These are phyloP conservation scores for Conopomorpha cramerella DNA, from an alignment of 1,140 invertebrate species.

Conservation along the genomic window DNA sequence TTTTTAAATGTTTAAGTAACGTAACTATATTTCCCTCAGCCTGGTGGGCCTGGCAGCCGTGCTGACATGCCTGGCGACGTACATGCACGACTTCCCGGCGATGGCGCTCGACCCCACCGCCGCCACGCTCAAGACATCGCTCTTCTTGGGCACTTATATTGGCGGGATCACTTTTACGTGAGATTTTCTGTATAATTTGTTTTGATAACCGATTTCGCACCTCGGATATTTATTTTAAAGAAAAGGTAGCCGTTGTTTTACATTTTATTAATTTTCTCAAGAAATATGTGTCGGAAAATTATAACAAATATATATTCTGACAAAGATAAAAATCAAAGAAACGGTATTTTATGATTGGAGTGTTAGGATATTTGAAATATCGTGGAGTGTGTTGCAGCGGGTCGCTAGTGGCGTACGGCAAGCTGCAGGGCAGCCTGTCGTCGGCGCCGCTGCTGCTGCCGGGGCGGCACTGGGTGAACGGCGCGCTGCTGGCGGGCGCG, in stretches of 20 bases:
- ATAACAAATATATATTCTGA: too few relatives aligned
- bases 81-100: slow-evolving; percentile 79
- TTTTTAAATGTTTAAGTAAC: too few relatives aligned
- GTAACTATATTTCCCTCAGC: slow-evolving; percentile 49
- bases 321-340: too few relatives aligned
- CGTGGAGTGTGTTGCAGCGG: too few relatives aligned
- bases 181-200: too few relatives aligned
- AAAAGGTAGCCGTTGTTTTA: too few relatives aligned
- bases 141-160: slow-evolving; percentile 90
- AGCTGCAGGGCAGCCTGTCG: slow-evolving; percentile 82
- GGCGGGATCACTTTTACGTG: slow-evolving; percentile 86
- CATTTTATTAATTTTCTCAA: too few relatives aligned
- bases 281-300: too few relatives aligned
- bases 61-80: slow-evolving; percentile 83
- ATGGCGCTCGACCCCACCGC: slow-evolving; percentile 85
- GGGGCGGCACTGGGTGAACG: slow-evolving; percentile 81
- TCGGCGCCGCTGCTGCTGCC: slow-evolving; percentile 81
- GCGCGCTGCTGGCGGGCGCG: slow-evolving; percentile 69
- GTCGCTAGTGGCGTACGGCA: slow-evolving; percentile 88
- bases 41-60: slow-evolving; percentile 88
- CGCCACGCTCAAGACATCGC: slow-evolving; percentile 82
- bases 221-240: too few relatives aligned
- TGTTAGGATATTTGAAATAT: too few relatives aligned
- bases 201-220: too few relatives aligned
- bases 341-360: too few relatives aligned